Base-by-base conservation (phyloP, 2,797 vertebrate genomes). In the Champsocephalus esox region DNA sequence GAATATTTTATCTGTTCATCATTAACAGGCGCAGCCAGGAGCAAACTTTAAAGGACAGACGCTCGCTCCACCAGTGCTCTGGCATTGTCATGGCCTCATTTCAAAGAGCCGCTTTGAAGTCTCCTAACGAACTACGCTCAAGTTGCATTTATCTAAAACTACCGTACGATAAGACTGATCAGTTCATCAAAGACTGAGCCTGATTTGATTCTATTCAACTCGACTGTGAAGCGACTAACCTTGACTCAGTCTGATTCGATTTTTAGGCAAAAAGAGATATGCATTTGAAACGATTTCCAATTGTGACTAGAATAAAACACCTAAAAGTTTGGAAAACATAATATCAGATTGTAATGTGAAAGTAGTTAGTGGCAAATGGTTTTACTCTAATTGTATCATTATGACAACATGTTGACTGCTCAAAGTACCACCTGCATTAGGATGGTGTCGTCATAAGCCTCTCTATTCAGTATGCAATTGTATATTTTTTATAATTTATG, bases 1-100 rank as follows among this genome's bases (percentile, higher is more conserved):
- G 73, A 94, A 92, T 93, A 92, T 94, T 92, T 94, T 75, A 93
- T 90, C 79, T 81, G 79, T 19, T 89, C 83, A 90, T 94, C 92
- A 92, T 94, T 94, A 94, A 88, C 91, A 82, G 83, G 43, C 87
- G 28, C 88, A 82, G 91, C 82, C 83, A 84, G 87, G 88, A 81
- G 78, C 81, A 79, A 80, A 87, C 89, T 85, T 87, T 84, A 90
- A 88, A 91, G 82, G 87, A 88, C 82, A 83, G 86, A 82, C 68
- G 13, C 69, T 17, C 58, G 11, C 85, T 68, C 87, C 84, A 73
- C 83, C 84, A 75, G 81, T 24, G 82, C 77, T 63, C 73, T 82
- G 85, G 78, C 87, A 86, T 90, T 88, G 87, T 75, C 83, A 73
- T 84, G 87, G 85, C 90, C 87, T 87, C 73, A 32, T 91, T 92